Conservation (phyloP, 2,113 vertebrate genomes). For the Epinephelus lanceolatus region DNA sequence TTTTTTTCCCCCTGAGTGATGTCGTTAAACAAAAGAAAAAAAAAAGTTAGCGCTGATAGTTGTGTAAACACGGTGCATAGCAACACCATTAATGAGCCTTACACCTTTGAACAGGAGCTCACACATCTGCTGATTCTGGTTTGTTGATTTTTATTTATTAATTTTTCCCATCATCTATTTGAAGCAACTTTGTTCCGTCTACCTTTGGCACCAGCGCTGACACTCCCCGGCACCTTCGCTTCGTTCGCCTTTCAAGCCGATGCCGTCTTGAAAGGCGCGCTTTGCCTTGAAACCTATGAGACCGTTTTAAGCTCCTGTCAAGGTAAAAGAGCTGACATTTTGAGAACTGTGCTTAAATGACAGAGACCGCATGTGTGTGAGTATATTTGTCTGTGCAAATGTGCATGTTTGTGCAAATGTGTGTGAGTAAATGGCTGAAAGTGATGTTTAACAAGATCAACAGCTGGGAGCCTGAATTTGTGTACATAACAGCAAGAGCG, state of each 20-base stretch:
- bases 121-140: constrained; percentile 73
- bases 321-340: constrained; percentile 55
- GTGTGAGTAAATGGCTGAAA: constrained; percentile 47
- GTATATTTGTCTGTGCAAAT: constrained; percentile 35
- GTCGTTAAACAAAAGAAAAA: constrained; percentile 46
- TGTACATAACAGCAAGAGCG: not conserved
- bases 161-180: constrained; percentile 68
- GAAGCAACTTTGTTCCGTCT: constrained; percentile 50
- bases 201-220: constrained; percentile 29
- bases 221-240: constrained; percentile 36
- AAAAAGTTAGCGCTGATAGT: constrained; percentile 45
- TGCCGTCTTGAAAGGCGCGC: constrained; percentile 45
- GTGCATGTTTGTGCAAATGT: constrained; percentile 48
- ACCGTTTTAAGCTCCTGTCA: constrained; percentile 62
- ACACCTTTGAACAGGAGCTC: constrained; percentile 71
- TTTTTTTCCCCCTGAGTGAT: not conserved
- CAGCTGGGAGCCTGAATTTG: constrained; percentile 52
- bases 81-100: constrained; percentile 72
- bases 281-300: constrained; percentile 56
- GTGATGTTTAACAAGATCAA: constrained; percentile 53
- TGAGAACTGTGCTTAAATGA: constrained; percentile 35
- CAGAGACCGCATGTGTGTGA: constrained; percentile 17
- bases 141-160: constrained; percentile 71
- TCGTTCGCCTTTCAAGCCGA: constrained; percentile 47
- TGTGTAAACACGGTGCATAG: constrained; percentile 53